Percentiles rank a stretch among this genome's conserved stretches.
phyloP scores from a whole-genome alignment of 2,888 invertebrate genomes.

The Myathropa florea region DNA sequence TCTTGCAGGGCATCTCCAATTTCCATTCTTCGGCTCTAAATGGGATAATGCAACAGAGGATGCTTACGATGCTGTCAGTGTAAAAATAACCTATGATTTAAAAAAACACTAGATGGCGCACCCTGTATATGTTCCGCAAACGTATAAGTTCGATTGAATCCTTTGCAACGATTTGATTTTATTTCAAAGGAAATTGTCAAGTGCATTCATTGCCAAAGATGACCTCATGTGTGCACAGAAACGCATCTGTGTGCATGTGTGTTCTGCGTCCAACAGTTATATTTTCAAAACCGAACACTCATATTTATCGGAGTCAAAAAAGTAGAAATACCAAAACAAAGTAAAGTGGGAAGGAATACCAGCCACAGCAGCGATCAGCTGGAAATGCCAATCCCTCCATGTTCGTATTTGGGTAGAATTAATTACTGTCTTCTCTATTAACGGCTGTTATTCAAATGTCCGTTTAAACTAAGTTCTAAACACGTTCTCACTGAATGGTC shows the following conservation, averaged over 20 bases:
- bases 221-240: background rate
- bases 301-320: background rate
- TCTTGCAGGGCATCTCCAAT: no score
- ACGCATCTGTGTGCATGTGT: background rate
- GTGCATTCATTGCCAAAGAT: background rate
- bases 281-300: background rate
- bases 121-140: no score
- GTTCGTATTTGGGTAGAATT: background rate
- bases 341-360: background rate
- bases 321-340: background rate
- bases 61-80: no score
- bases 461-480: background rate
- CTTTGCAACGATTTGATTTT: no score
- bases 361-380: background rate
- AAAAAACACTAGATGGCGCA: no score
- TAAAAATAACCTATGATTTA: no score
- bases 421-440: background rate
- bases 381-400: background rate
- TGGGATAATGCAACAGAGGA: no score
- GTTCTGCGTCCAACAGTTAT: background rate
- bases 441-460: slow-evolving; percentile 26
- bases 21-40: no score
- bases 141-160: no score
- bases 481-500: background rate
- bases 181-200: background rate